A percentile compares a stretch with the other conserved stretches of the same genome.
Evolutionary conservation across 2,888 invertebrate species (phyloP).

Genomic region (Eristalis pertinax): DNA sequence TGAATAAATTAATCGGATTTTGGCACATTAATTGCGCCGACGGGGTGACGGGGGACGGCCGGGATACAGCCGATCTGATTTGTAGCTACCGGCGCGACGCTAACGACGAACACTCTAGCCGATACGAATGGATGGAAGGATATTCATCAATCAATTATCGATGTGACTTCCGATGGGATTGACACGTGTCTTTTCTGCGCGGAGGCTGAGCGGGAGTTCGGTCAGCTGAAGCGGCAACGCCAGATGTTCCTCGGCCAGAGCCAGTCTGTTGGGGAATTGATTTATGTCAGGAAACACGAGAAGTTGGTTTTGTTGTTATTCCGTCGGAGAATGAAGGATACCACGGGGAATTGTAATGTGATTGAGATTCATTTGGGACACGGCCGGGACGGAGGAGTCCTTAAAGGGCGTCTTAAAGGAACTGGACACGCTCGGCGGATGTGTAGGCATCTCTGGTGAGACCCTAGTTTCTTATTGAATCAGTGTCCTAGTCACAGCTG

Average conservation of each 20-base stretch:
- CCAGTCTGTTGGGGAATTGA: conserved; percentile 15
- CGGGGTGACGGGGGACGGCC: neutral
- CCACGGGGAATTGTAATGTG: conserved; percentile 2
- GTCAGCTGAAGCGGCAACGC: neutral
- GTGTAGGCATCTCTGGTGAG: neutral
- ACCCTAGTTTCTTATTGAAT: neutral
- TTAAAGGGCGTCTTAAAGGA: neutral
- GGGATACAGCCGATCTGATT: too few species aligned
- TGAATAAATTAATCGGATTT: conserved; percentile 70
- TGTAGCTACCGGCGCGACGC: too few species aligned
- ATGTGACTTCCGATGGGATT: conserved; percentile 64
- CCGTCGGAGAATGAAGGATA: neutral
- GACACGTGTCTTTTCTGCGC: conserved; percentile 46
- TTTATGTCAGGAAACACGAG: conserved; percentile 22
- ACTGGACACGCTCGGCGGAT: neutral
- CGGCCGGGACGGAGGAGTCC: neutral
- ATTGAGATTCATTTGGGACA: neutral
- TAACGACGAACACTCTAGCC: neutral
- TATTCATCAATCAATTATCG: conserved; percentile 70
- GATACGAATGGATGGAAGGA: conserved; percentile 52
- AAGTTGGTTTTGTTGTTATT: conserved; percentile 1
- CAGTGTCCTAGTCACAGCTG: neutral
- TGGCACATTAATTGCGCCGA: conserved; percentile 62
- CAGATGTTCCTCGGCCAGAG: neutral
- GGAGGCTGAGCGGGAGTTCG: neutral